Evolutionary conservation across 2,797 vertebrate genomes (phyloP), one percentile per base, ranked within the genome.

Genomic region (Denticeps clupeoides): DNA sequence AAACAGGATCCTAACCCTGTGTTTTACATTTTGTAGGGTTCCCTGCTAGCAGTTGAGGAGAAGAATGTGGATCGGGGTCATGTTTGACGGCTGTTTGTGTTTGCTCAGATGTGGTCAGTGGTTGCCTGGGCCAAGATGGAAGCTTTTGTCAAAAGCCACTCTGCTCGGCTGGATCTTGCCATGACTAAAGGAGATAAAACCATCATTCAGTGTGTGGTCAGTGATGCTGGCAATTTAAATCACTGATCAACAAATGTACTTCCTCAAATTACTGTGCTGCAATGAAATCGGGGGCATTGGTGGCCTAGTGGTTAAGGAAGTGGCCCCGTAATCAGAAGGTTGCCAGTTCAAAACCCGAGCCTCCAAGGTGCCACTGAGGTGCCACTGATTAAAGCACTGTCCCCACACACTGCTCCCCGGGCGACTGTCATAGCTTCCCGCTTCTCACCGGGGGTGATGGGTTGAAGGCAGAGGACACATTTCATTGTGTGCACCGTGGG

Each of bases 71-170:
- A 60, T 1, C 56, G 51, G 21, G 72, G 69, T 0, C 72, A 84
- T 1, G 32, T 86, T 47, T 57, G 73, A 26, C 78, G 83, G 1
- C 67, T 84, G 33, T 89, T 90, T 13, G 24, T 86, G 19, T 89
- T 89, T 2, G 72, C 83, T 5, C 42, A 87, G 44, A 86, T 90
- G 87, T 90, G 88, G 88, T 88, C 86, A 41, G 57, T 80, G 0
- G 88, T 87, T 40, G 83, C 87, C 3, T 73, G 80, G 43, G 60
- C 76, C 63, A 87, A 78, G 74, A 84, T 90, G 83, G 88, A 89
- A 72, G 58, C 65, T 13, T 89, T 85, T 53, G 53, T 90, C 1
- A 74, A 56, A 60, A 41, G 32, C 5, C 73, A 81, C 57, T 47
- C 75, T 26, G 73, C 74, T 4, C 28, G 65, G 41, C 78, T 82